Evolutionary conservation across 2,888 invertebrate species (phyloP), one percentile per base, ranked within the genome.

Genomic region (Stratiomys singularior): DNA sequence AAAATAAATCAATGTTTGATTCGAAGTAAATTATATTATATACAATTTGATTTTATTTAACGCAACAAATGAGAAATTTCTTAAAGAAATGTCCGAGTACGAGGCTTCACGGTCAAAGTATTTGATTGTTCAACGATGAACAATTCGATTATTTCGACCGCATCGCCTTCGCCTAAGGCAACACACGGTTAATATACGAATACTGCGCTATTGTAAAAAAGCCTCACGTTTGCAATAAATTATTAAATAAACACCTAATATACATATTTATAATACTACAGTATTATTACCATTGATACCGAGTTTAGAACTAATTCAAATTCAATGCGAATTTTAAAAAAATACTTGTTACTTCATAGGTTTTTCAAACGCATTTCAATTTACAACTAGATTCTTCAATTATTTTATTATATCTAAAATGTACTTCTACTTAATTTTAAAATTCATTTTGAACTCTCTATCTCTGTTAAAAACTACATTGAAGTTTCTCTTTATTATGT

Each of bases 171-270:
- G 60, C 44, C 74, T 74, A 74, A 74, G 74, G 74, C 74, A 74
- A 58, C 74, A 58, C 58, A 74, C 74, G 74, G 74, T 74, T 58
- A 74, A 74, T 58, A 18, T 37, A 74, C 44, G 58, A 58, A 58
- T 74, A 74, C 74, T 74, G 74, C 47, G 47, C 74, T 74, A 69
- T 69, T 69, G 69, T 69, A 69, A 69, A 69, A 69, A 69, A 69
- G 69, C 30, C 47, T 47, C 69, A 69, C 27, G 25, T 69, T 69
- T 69, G 69, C 69, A 69, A 69, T 44, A 27, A 69, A 47, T 47
- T 66, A 44, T n/a, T 69, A 69, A 69, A 69, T 69, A 23, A 69
- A 47, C 23, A 9, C 44, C 69, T 69, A 69, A 69, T 69, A n/a
- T 69, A 69, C 47, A 69, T 47, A 47, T 44, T 47, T 23, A 15